phyloP scores from a whole-genome alignment of 2,888 invertebrate genomes.

The Sympetrum striolatum region DNA sequence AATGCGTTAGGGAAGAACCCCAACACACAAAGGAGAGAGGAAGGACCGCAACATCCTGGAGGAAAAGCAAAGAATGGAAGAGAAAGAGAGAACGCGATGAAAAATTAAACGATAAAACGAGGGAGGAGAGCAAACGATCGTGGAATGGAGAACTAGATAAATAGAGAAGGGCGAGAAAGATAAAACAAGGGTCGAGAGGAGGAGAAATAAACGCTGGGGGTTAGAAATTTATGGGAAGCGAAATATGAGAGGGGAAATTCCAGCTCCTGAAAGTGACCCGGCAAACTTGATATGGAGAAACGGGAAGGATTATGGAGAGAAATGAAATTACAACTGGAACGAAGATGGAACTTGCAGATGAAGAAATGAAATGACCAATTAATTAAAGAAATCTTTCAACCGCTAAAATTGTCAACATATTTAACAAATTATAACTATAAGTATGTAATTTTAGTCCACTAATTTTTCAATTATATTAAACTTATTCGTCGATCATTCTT shows the following conservation, averaged over 20 bases:
- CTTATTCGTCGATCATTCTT: no score
- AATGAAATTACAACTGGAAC: not conserved
- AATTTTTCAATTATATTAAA: no score
- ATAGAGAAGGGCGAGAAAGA: not conserved
- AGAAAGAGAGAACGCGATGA: no score
- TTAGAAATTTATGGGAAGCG: not conserved
- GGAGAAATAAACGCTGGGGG: not conserved
- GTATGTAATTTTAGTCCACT: no score
- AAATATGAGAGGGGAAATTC: not conserved
- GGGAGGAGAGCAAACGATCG: not conserved
- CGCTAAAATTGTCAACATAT: not conserved
- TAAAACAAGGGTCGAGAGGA: not conserved
- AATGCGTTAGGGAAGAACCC: not conserved
- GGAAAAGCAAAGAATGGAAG: not conserved
- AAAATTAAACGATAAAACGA: not conserved
- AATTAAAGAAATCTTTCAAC: not conserved
- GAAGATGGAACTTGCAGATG: not conserved
- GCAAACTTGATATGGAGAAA: not conserved
- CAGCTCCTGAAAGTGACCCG: not conserved
- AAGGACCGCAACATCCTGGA: not conserved
- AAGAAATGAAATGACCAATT: not conserved
- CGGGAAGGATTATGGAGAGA: not conserved
- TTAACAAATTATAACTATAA: no score
- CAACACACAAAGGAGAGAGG: not conserved
- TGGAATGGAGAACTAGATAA: not conserved